Evolutionary conservation across 1,140 invertebrate species (phyloP).

Genomic region (Bombus sylvicola): DNA sequence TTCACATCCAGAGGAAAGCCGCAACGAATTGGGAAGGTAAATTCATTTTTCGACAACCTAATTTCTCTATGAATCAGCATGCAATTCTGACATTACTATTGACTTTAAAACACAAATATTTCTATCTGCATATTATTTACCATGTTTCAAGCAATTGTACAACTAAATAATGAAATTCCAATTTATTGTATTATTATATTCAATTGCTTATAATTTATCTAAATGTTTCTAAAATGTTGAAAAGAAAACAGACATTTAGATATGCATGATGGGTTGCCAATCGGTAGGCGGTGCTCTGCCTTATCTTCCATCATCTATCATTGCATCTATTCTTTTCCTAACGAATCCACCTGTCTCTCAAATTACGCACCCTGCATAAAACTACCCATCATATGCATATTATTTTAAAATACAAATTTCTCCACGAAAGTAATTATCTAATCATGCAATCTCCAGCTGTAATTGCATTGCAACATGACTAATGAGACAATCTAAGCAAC

Average conservation of each 20-base stretch:
- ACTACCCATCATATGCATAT: not conserved
- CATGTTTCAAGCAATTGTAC: not conserved
- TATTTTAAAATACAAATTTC: not conserved
- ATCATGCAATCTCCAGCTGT: not conserved
- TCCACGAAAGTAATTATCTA: not conserved
- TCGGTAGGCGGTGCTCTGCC: not conserved
- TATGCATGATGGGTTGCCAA: not conserved
- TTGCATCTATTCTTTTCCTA: not conserved
- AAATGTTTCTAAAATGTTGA: not conserved
- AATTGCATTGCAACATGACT: not conserved
- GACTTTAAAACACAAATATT: not conserved
- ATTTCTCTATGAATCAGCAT: not conserved
- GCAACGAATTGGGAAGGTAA: constrained; percentile 78
- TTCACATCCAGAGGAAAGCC: constrained; percentile 73
- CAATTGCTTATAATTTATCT: not conserved
- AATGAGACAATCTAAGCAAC: not conserved
- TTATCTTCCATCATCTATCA: too few relatives aligned
- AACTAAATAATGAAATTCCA: not conserved
- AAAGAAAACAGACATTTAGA: not conserved
- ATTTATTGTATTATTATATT: not conserved
- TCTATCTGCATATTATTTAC: not conserved
- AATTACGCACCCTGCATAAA: not conserved
- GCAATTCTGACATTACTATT: not conserved
- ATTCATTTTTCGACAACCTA: not conserved
- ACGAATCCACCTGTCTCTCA: not conserved